These are phyloP conservation scores for Clostera curtula DNA, from an alignment of 2,888 invertebrate genomes.

Conservation along the genomic window DNA sequence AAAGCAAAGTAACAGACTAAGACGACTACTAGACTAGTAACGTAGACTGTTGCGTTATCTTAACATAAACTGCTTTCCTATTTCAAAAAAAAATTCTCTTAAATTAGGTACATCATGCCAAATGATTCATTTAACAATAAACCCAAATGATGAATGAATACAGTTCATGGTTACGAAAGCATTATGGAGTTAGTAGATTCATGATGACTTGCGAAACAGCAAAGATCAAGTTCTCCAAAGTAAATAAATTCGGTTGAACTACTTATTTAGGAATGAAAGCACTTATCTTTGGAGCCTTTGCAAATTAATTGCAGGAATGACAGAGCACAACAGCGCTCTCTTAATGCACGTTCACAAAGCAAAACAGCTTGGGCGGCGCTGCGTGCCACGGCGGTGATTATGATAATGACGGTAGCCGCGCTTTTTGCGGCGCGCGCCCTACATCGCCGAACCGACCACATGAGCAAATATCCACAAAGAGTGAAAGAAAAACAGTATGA, in stretches of 20 bases:
- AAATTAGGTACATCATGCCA: too few relatives aligned
- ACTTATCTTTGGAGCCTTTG: slow-evolving; percentile 48
- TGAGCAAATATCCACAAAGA: too few relatives aligned
- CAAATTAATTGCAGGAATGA: slow-evolving; percentile 69
- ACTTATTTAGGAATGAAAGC: slow-evolving; percentile 35
- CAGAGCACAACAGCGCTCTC: slow-evolving; percentile 64
- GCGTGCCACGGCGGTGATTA: slow-evolving; percentile 68
- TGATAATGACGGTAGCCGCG: slow-evolving; percentile 71
- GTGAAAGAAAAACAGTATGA: too few relatives aligned
- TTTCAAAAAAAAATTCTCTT: too few relatives aligned
- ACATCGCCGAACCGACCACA: slow-evolving; percentile 61
- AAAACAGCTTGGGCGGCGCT: slow-evolving; percentile 65
- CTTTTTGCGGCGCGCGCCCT: slow-evolving; percentile 64
- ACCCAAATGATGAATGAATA: too few relatives aligned
- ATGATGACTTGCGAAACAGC: too few relatives aligned
- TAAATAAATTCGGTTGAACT: slow-evolving; percentile 4
- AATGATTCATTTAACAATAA: too few relatives aligned
- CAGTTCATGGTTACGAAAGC: too few relatives aligned
- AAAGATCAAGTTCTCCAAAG: slow-evolving; percentile 3
- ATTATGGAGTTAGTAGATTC: too few relatives aligned
- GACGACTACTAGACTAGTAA: too few relatives aligned
- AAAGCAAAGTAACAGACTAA: too few relatives aligned
- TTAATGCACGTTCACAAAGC: slow-evolving; percentile 71
- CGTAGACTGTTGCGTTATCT: slow-evolving; percentile 9
- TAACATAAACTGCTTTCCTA: slow-evolving; percentile 3